Conservation (phyloP, 2,797 vertebrate species). For the Potorous gilbertii region DNA sequence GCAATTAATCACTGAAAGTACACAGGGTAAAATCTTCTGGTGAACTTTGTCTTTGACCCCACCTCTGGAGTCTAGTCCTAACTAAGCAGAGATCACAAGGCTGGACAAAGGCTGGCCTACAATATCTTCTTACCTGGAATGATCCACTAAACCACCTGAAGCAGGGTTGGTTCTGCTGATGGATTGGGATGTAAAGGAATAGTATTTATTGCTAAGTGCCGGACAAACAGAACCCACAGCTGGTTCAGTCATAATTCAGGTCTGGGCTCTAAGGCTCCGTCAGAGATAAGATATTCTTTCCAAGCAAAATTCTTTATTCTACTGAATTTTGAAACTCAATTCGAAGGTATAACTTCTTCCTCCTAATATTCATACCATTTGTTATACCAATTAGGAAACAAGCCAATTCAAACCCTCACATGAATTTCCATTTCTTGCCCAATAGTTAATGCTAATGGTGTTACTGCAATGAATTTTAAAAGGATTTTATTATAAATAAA, state of each 20-base stretch:
- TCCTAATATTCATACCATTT: not conserved
- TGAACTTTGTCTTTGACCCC: not conserved
- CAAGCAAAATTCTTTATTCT: not conserved
- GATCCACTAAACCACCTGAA: not conserved
- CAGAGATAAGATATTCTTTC: not conserved
- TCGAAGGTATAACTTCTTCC: not conserved
- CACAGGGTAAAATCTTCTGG: conserved; percentile 33
- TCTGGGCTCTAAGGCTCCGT: not conserved
- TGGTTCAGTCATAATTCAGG: not conserved
- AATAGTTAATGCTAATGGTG: conserved; percentile 58
- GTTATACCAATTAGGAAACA: conserved; percentile 60
- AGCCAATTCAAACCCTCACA: conserved; percentile 29
- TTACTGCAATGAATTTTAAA: conserved; percentile 48
- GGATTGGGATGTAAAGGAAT: not conserved
- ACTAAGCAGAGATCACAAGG: conserved; percentile 34
- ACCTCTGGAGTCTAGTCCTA: not conserved
- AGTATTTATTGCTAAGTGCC: not conserved
- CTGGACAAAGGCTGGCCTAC: not conserved
- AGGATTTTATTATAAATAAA: conserved; percentile 36
- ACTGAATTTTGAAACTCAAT: not conserved
- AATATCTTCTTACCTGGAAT: not conserved
- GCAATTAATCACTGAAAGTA: conserved; percentile 19
- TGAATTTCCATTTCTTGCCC: conserved; percentile 35
- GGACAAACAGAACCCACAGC: not conserved
- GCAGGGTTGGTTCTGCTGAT: not conserved